These are phyloP conservation scores for Cinclus cinclus DNA, from an alignment of 2,113 vertebrate genomes.

Conservation along the genomic window DNA sequence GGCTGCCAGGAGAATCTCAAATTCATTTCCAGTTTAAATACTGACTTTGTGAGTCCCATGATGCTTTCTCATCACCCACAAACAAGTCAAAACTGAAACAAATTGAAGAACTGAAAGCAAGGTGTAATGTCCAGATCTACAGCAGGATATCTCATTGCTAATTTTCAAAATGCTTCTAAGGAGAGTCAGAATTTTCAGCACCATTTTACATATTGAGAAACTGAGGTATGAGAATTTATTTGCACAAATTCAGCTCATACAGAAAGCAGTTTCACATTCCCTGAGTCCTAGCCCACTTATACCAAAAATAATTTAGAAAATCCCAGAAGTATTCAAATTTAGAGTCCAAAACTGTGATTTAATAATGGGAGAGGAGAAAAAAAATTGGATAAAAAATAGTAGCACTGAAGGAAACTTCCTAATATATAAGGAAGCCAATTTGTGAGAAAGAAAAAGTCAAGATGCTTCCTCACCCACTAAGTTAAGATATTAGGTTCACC, in stretches of 20 bases:
- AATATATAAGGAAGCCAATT: background rate
- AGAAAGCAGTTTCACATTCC: background rate
- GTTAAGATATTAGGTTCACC: background rate
- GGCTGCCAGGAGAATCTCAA: background rate
- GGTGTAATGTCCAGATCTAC: background rate
- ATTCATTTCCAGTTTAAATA: background rate
- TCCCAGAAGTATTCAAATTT: background rate
- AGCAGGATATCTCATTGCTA: background rate
- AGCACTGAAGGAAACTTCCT: background rate
- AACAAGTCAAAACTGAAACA: slow-evolving; percentile 7
- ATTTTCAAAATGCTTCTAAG: background rate
- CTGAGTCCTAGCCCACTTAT: background rate
- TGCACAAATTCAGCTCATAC: background rate
- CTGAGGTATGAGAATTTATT: background rate
- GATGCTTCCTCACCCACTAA: background rate
- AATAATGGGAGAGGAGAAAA: fast-evolving
- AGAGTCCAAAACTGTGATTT: background rate
- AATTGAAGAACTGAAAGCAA: background rate
- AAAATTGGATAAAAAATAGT: background rate
- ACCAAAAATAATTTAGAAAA: background rate
- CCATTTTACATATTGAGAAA: background rate
- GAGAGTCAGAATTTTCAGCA: background rate
- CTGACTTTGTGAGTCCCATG: background rate
- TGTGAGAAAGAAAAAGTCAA: background rate
- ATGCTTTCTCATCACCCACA: background rate